Conservation (phyloP, 2,797 vertebrate genomes). For the Premnoplex brunnescens region DNA sequence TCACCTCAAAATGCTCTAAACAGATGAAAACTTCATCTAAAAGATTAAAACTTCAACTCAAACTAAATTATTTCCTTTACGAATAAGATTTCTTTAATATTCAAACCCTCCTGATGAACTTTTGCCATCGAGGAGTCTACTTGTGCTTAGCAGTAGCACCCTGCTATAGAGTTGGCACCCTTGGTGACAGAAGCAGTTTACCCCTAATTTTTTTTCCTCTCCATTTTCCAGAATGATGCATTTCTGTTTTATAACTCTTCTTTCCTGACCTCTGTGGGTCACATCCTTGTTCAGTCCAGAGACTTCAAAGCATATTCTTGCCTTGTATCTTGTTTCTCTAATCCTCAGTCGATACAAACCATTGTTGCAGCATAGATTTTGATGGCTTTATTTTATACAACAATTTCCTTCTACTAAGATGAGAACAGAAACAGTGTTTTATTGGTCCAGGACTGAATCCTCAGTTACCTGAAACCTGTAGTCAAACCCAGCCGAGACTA, state of each 20-base stretch:
- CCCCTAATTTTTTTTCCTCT: not conserved
- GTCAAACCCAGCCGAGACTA: not conserved
- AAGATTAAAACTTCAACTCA: not conserved
- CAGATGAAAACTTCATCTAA: not conserved
- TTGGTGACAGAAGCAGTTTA: not conserved
- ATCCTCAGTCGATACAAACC: not conserved
- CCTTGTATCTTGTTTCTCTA: not conserved
- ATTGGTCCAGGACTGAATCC: not conserved
- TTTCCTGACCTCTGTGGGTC: not conserved
- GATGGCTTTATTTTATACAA: not conserved
- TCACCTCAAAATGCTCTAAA: not conserved
- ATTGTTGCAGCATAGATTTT: not conserved
- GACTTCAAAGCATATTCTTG: not conserved
- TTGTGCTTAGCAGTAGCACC: not conserved
- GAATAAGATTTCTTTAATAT: not conserved
- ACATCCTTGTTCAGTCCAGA: not conserved
- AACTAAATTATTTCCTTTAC: not conserved
- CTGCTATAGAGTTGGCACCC: fast-evolving
- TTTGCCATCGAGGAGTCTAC: not conserved
- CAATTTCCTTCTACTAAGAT: not conserved
- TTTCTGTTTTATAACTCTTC: not conserved
- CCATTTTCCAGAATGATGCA: not conserved
- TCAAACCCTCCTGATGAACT: not conserved
- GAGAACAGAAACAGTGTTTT: not conserved
- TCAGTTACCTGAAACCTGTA: not conserved